phyloP scores from a whole-genome alignment of 2,888 invertebrate genomes.

The Conchocele bisecta region DNA sequence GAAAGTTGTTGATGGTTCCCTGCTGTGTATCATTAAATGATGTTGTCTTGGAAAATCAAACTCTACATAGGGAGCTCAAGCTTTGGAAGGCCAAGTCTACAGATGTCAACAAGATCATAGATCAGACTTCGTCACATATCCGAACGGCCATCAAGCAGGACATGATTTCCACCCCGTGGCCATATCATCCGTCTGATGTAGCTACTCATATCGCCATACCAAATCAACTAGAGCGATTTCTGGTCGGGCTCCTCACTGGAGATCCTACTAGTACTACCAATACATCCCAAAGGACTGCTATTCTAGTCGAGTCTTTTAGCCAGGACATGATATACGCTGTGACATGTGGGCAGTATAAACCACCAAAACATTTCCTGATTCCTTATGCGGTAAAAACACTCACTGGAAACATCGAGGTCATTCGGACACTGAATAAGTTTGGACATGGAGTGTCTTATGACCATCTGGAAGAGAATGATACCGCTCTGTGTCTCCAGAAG shows the following conservation, averaged over 20 bases:
- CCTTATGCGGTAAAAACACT: no score
- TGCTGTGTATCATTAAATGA: background rate
- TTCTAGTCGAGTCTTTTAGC: background rate
- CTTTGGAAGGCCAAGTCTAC: conserved; percentile 21
- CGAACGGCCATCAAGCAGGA: background rate
- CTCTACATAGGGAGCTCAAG: conserved; percentile 11
- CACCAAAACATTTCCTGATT: no score
- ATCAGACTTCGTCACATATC: conserved; percentile 10
- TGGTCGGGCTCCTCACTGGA: no score
- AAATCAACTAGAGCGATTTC: background rate
- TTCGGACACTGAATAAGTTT: no score
- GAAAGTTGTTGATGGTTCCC: background rate
- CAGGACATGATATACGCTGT: background rate
- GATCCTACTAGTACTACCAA: no score
- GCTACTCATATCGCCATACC: background rate
- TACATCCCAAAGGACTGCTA: no score
- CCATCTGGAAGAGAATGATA: no score
- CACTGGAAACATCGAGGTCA: no score
- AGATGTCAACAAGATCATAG: conserved; percentile 15
- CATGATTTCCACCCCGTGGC: background rate
- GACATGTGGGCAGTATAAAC: no score
- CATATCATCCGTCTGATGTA: background rate
- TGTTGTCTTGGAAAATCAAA: background rate
- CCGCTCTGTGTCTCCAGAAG: conserved; percentile 53
- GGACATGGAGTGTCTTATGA: no score